Base-by-base conservation (phyloP, 2,888 invertebrate genomes). In the Aphidius colemani region DNA sequence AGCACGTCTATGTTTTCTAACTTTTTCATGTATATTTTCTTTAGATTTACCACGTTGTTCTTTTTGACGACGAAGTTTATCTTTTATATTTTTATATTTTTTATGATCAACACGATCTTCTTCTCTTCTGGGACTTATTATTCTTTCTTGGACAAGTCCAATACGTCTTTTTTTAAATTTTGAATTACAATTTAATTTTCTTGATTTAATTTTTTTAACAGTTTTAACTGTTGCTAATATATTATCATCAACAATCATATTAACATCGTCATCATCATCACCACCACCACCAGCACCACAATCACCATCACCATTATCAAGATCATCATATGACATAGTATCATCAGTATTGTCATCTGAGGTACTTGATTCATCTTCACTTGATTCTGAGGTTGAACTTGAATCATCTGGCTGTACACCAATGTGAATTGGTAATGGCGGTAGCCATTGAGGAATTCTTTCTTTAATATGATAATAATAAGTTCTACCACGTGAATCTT, bases 391-490 rank as follows among this genome's bases (percentile, higher is more conserved):
- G 62, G 82, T 84, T 7, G 78, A 76, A 0, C 79, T 78, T 0
- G 80, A 78, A 60, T 77, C 80, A 30, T 30, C 30, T 2, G 78
- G 78, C n/a, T 78, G 77, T n/a, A 76, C 76, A 3, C 79, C 78
- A 44, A 80, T 79, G 53, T 83, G 80, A 53, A 82, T 79, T 2
- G 83, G 83, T 0, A 84, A 83, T 1, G 86, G 85, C 43, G 92
- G 92, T 70, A 88, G 83, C 95, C 95, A 95, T 78, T 93, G 93
- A 30, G 93, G 87, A 71, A 89, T 86, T 7, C 93, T 85, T 57
- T 90, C 85, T 80, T 90, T 91, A 2, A 90, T 85, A 81, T 98
- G 95, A 83, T 96, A 98, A 84, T 95, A 98, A 83, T 96, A 98
- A 0, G 90, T 87, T 69, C 95, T 88, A 0, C 96, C 96, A 61